Evolutionary conservation across 2,888 invertebrate genomes (phyloP).

Genomic region (Drymonia ruficornis): DNA sequence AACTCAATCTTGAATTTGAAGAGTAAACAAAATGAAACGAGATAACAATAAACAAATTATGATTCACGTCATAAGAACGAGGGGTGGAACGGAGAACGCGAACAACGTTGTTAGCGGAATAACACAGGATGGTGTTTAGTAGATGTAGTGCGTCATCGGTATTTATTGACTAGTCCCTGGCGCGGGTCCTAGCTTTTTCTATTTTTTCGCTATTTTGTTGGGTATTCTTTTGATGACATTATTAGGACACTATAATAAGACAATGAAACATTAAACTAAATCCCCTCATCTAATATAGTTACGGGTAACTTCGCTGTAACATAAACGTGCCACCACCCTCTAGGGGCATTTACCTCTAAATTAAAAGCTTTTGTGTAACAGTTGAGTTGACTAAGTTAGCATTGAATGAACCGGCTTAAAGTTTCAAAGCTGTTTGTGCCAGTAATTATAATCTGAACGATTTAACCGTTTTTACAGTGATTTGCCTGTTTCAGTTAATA

Average conservation of each 20-base stretch:
- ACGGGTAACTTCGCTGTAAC: not conserved
- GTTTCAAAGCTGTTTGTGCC: slow-evolving; percentile 11
- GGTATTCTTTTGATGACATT: too few relatives aligned
- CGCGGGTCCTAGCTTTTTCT: not conserved
- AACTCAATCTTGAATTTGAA: slow-evolving; percentile 47
- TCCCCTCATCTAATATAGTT: too few relatives aligned
- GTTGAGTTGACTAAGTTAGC: slow-evolving; percentile 33
- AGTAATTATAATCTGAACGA: slow-evolving; percentile 17
- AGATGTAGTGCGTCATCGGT: slow-evolving; percentile 19
- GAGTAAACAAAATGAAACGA: slow-evolving; percentile 54
- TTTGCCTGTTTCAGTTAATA: not conserved
- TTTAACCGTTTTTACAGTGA: not conserved
- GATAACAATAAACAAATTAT: slow-evolving; percentile 69
- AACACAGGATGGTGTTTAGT: slow-evolving; percentile 53
- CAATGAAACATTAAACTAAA: too few relatives aligned
- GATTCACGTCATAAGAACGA: slow-evolving; percentile 59
- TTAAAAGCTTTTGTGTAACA: slow-evolving; percentile 44
- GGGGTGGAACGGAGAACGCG: slow-evolving; percentile 45
- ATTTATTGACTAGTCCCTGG: slow-evolving; percentile 13
- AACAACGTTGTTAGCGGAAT: slow-evolving; percentile 55
- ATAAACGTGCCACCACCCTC: slow-evolving; percentile 27
- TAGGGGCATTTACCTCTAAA: slow-evolving; percentile 45
- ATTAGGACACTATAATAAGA: too few relatives aligned
- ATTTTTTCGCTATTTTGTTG: not conserved
- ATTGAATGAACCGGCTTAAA: slow-evolving; percentile 32